phyloP scores from a whole-genome alignment of 2,888 invertebrate genomes.

The Lasioglossum lativentre region DNA sequence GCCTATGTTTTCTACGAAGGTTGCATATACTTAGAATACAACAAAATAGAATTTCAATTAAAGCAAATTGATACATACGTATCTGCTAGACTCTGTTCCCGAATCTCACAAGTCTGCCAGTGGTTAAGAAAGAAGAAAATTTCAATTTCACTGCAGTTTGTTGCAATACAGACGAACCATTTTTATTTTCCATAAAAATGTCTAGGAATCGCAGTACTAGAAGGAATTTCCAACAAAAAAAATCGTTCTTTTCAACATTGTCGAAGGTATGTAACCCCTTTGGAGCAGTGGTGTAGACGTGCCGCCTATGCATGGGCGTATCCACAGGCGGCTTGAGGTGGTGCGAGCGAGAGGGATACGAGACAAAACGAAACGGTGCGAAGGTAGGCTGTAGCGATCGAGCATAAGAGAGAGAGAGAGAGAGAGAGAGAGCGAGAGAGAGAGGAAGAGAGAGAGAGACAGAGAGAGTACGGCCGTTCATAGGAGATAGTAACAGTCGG shows the following conservation, averaged over 20 bases:
- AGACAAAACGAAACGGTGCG: slow-evolving; percentile 15
- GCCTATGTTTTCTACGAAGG: no score
- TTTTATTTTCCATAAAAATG: not conserved
- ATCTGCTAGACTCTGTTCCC: no score
- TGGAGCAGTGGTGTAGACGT: slow-evolving; percentile 56
- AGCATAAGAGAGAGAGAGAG: not conserved
- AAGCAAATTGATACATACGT: no score
- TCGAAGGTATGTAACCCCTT: not conserved
- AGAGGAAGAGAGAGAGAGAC: not conserved
- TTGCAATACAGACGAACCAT: not conserved
- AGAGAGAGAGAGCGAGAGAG: not conserved
- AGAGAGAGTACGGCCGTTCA: not conserved
- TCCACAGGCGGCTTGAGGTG: slow-evolving; percentile 61
- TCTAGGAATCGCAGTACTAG: not conserved
- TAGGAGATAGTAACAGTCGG: not conserved
- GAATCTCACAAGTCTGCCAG: no score
- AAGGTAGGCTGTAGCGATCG: not conserved
- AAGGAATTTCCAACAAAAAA: not conserved
- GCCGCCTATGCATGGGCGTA: slow-evolving; percentile 74
- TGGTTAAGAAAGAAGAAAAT: no score
- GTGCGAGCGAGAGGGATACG: slow-evolving; percentile 26
- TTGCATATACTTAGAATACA: no score
- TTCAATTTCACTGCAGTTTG: not conserved
- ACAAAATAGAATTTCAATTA: no score
- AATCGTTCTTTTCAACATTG: not conserved